A percentile compares a stretch with the other conserved stretches of the same genome.
phyloP scores from a whole-genome alignment of 2,888 invertebrate species.

The Terebella lapidaria region DNA sequence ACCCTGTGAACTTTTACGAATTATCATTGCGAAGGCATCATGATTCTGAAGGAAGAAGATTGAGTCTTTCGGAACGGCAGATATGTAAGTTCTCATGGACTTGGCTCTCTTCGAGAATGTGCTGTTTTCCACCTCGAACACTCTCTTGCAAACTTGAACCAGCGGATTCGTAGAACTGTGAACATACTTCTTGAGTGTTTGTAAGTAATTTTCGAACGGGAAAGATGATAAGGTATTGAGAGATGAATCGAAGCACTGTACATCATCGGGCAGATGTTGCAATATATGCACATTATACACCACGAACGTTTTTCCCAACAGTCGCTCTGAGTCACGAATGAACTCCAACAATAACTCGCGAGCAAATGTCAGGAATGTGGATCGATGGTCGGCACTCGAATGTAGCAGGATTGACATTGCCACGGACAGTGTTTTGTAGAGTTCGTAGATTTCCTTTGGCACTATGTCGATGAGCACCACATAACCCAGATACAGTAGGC shows the following conservation, averaged over 20 bases:
- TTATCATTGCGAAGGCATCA: too few relatives aligned
- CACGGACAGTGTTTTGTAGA: slow-evolving; percentile 28
- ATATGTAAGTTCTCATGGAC: too few relatives aligned
- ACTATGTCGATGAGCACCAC: slow-evolving; percentile 25
- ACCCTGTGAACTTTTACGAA: too few relatives aligned
- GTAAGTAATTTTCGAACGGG: slow-evolving; percentile 17
- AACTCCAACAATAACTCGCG: slow-evolving; percentile 14
- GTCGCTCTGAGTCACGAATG: neutral
- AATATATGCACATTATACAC: slow-evolving; percentile 19
- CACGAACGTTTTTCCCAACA: slow-evolving; percentile 8
- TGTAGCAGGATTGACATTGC: slow-evolving; percentile 24
- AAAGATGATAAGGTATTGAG: slow-evolving; percentile 16
- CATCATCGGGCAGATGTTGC: slow-evolving; percentile 17
- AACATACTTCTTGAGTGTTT: slow-evolving; percentile 9
- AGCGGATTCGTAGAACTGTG: slow-evolving; percentile 8
- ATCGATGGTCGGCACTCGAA: neutral
- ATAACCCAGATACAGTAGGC: slow-evolving; percentile 31
- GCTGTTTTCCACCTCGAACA: too few relatives aligned
- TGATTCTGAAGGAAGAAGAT: too few relatives aligned
- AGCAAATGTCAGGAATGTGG: slow-evolving; percentile 6
- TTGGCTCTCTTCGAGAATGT: too few relatives aligned
- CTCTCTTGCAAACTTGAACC: slow-evolving; percentile 10
- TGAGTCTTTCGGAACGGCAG: too few relatives aligned
- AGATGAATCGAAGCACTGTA: neutral
- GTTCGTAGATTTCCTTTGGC: slow-evolving; percentile 17